phyloP scores from a whole-genome alignment of 2,113 vertebrate genomes.

The Platysternon megacephalum region DNA sequence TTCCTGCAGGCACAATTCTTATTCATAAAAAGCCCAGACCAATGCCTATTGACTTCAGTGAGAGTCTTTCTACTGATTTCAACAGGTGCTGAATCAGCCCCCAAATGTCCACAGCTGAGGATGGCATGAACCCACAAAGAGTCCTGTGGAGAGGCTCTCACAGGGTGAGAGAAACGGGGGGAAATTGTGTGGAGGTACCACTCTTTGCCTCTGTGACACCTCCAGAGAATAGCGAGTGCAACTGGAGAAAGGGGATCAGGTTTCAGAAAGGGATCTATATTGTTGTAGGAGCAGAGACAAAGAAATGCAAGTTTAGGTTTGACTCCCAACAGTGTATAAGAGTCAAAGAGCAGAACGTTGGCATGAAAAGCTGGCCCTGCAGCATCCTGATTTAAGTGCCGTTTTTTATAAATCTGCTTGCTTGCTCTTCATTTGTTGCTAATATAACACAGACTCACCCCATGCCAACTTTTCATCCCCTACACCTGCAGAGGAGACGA shows the following conservation, averaged over 20 bases:
- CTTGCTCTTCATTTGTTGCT: background rate
- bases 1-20: background rate
- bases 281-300: background rate
- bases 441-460: background rate
- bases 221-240: background rate
- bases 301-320: background rate
- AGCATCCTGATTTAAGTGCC: background rate
- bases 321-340: accelerated
- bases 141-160: background rate
- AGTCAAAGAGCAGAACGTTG: background rate
- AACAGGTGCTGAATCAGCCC: background rate
- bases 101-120: background rate
- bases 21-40: slow-evolving; percentile 2
- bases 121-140: background rate
- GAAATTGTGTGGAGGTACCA: background rate
- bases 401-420: background rate
- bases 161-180: background rate
- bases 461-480: background rate
- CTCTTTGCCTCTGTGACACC: background rate
- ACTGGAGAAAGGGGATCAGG: background rate
- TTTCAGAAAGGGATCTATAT: background rate
- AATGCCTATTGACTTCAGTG: slow-evolving; percentile 17
- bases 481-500: background rate
- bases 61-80: background rate
- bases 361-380: background rate